phyloP scores from a whole-genome alignment of 2,888 invertebrate species.

The Eristalinus aeneus region DNA sequence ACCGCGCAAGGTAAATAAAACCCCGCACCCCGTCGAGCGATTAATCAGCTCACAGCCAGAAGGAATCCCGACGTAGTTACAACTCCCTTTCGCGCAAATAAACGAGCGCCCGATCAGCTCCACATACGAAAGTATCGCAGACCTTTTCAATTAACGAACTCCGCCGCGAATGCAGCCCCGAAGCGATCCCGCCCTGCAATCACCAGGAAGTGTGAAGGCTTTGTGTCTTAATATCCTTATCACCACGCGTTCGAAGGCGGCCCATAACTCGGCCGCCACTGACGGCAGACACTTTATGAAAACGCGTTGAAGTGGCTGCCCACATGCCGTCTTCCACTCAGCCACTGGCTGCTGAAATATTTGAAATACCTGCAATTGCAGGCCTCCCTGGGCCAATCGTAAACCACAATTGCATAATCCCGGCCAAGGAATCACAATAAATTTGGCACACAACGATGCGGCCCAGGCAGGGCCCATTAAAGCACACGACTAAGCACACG shows the following conservation, averaged over 20 bases:
- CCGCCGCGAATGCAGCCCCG: background rate
- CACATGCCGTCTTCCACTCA: background rate
- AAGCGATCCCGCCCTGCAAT: background rate
- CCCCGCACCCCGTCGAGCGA: background rate
- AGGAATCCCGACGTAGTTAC: background rate
- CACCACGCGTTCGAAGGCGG: background rate
- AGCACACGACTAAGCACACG: slow-evolving; percentile 7
- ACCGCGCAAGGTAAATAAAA: background rate
- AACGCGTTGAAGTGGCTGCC: background rate
- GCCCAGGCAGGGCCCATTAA: slow-evolving; percentile 17
- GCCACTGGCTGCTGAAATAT: background rate
- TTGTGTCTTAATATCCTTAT: background rate
- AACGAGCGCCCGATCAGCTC: background rate
- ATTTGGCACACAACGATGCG: slow-evolving; percentile 11
- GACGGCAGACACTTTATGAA: background rate
- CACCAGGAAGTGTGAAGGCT: background rate
- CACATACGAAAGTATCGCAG: background rate
- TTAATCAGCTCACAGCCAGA: background rate
- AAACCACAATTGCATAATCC: background rate
- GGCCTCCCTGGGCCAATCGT: background rate
- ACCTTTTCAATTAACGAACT: background rate
- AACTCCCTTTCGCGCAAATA: background rate
- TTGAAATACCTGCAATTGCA: background rate
- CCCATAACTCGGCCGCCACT: background rate
- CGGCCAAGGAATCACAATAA: slow-evolving; percentile 28